A percentile compares a stretch with the other conserved stretches of the same genome.
Evolutionary conservation across 2,113 vertebrate species (phyloP).

Genomic region (Irena cyanogastra): DNA sequence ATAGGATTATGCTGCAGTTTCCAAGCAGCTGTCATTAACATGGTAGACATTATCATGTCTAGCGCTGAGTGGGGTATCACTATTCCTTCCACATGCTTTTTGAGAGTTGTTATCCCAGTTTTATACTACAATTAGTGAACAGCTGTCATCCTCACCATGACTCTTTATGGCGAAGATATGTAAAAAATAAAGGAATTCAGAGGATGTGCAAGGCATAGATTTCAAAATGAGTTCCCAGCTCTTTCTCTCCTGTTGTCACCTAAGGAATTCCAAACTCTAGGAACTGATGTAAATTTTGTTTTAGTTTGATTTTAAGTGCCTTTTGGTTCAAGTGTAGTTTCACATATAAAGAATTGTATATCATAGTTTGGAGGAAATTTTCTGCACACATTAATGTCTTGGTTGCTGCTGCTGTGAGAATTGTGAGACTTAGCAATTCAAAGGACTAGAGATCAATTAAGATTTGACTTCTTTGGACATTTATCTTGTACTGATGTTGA

Average conservation of each 20-base stretch:
- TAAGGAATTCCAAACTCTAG: not conserved
- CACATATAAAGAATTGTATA: not conserved
- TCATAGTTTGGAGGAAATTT: not conserved
- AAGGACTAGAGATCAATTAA: not conserved
- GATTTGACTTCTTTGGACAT: not conserved
- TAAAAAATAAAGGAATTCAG: not conserved
- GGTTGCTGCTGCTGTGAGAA: not conserved
- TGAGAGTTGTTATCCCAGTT: not conserved
- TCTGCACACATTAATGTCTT: not conserved
- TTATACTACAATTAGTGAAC: not conserved
- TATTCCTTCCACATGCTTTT: not conserved
- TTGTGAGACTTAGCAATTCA: not conserved
- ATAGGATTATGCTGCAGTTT: not conserved
- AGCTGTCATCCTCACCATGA: not conserved
- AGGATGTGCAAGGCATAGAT: not conserved
- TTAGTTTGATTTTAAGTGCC: not conserved
- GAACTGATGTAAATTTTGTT: not conserved
- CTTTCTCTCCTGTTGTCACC: not conserved
- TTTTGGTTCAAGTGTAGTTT: not conserved
- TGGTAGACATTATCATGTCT: not conserved
- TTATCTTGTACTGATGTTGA: not conserved
- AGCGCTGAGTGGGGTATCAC: accelerated
- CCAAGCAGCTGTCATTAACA: not conserved
- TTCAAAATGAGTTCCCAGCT: not conserved
- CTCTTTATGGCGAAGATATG: not conserved